Conservation (phyloP, 2,113 vertebrate genomes). For the Megaleporinus macrocephalus region DNA sequence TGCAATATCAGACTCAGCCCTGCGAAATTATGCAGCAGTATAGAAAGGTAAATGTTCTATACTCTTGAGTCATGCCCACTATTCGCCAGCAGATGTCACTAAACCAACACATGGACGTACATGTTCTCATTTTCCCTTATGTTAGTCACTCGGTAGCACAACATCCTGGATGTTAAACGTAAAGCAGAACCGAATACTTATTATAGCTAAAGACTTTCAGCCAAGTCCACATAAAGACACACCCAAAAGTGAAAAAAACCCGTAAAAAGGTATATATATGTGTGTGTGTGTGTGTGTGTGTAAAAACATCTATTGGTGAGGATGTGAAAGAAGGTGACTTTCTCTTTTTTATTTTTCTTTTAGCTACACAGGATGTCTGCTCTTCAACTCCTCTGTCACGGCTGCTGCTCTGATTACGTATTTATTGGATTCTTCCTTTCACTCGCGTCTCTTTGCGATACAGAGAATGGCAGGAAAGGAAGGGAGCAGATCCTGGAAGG, state of each 20-base stretch:
- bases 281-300: too few species aligned
- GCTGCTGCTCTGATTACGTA: constrained; percentile 35
- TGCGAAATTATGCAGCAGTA: too few species aligned
- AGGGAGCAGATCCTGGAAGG: constrained; percentile 18
- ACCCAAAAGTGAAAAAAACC: too few species aligned
- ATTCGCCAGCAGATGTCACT: constrained; percentile 53
- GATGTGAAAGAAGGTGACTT: not conserved
- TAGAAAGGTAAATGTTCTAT: not conserved
- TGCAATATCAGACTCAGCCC: too few species aligned
- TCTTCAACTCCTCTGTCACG: constrained; percentile 1
- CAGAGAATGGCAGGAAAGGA: constrained; percentile 20
- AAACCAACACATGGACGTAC: constrained; percentile 13
- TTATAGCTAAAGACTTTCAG: too few species aligned
- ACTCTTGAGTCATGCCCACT: not conserved
- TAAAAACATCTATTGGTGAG: too few species aligned
- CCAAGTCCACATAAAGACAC: too few species aligned
- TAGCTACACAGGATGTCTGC: not conserved
- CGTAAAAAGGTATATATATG: too few species aligned
- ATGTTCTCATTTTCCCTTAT: not conserved
- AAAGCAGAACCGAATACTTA: not conserved
- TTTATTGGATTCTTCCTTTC: constrained; percentile 38
- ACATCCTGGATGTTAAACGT: not conserved
- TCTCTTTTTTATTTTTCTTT: not conserved
- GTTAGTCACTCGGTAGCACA: not conserved
- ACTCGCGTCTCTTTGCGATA: constrained; percentile 16